A percentile compares a stretch with the other conserved stretches of the same genome.
phyloP scores from a whole-genome alignment of 2,888 invertebrate genomes.

The Drosophila birchii region DNA sequence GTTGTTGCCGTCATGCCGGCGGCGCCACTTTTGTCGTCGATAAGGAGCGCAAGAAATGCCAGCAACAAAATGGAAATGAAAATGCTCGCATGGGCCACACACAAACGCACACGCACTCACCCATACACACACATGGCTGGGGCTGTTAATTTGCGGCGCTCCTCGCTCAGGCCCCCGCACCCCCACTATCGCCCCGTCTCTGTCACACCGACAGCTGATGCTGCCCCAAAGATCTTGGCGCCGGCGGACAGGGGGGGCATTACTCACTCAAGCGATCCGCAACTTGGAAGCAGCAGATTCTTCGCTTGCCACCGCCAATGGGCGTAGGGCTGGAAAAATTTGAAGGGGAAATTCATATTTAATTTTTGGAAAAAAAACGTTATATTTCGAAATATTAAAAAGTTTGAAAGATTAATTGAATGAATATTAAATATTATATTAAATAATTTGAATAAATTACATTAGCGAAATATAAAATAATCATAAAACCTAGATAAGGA shows the following conservation, averaged over 20 bases:
- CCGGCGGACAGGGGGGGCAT: constrained; percentile 13
- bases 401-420: background rate
- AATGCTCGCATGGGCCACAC: constrained; percentile 51
- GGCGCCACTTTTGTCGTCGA: constrained; percentile 80
- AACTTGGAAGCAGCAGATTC: constrained; percentile 24
- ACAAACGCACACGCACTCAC: constrained; percentile 40
- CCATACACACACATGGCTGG: constrained; percentile 22
- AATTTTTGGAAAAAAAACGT: too few species aligned
- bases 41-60: constrained; percentile 76
- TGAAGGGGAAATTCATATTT: background rate
- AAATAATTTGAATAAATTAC: too few species aligned
- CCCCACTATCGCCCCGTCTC: constrained; percentile 14
- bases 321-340: constrained; percentile 21
- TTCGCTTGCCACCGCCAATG: constrained; percentile 15
- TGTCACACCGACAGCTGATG: constrained; percentile 49
- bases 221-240: constrained; percentile 43
- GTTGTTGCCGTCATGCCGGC: constrained; percentile 72
- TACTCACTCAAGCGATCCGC: constrained; percentile 42
- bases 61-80: constrained; percentile 57
- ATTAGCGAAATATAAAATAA: too few species aligned
- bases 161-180: constrained; percentile 19
- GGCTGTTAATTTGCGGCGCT: constrained; percentile 50
- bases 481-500: too few species aligned
- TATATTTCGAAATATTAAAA: background rate
- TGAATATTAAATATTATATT: too few species aligned